Evolutionary conservation across 2,888 invertebrate species (phyloP).

Genomic region (Agrotis puta): DNA sequence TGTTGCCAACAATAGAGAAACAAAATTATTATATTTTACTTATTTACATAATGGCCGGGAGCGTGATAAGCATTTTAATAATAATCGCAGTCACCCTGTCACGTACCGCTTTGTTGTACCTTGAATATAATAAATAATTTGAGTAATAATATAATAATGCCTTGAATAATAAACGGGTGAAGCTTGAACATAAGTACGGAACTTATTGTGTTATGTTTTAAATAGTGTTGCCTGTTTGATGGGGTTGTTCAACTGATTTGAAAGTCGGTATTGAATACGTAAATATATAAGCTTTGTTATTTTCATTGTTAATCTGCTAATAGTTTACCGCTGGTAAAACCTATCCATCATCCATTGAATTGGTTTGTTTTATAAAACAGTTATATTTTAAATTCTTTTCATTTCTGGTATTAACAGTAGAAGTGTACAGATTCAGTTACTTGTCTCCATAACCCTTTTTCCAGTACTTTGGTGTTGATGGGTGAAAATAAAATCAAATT

Average conservation of each 20-base stretch:
- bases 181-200: conserved; percentile 11
- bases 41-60: conserved; percentile 74
- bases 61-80: conserved; percentile 71
- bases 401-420: too few relatives aligned
- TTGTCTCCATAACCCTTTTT: neutral
- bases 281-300: conserved; percentile 25
- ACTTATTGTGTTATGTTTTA: conserved; percentile 24
- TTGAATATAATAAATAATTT: conserved; percentile 40
- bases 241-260: conserved; percentile 28
- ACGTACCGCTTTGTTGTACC: conserved; percentile 62
- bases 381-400: neutral
- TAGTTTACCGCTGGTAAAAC: neutral
- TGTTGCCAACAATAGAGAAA: conserved; percentile 66
- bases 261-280: conserved; percentile 23
- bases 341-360: neutral
- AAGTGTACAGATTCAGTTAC: neutral
- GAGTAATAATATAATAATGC: conserved; percentile 48
- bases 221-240: conserved; percentile 14
- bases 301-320: conserved; percentile 19
- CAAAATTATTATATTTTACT: conserved; percentile 75
- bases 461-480: neutral
- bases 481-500: neutral
- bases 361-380: too few relatives aligned
- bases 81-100: conserved; percentile 44
- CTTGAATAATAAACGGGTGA: conserved; percentile 46